Percentiles rank a stretch among this genome's conserved stretches.
Evolutionary conservation across 2,113 vertebrate species (phyloP).

Genomic region (Corapipo altera): DNA sequence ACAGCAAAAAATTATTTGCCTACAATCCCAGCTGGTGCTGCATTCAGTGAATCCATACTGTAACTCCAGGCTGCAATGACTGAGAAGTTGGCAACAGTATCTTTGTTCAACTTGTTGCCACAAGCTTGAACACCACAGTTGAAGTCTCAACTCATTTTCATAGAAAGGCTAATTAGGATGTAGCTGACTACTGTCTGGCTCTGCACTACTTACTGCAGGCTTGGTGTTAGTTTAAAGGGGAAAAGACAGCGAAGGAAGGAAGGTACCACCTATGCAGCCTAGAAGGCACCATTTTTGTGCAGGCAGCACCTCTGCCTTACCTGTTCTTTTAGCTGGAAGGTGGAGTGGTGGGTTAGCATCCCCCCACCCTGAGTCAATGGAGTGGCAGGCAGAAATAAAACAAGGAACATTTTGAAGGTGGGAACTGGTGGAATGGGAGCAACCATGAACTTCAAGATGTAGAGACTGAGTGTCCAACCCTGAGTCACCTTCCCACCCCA

Average conservation of each 20-base stretch:
- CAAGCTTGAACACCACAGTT: fast-evolving
- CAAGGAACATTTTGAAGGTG: constrained; percentile 31
- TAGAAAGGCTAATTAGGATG: background rate
- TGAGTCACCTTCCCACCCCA: background rate
- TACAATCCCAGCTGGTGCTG: background rate
- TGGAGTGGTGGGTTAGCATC: background rate
- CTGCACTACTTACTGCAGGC: background rate
- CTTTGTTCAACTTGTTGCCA: background rate
- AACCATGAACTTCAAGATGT: background rate
- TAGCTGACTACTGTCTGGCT: background rate
- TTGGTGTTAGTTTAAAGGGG: background rate
- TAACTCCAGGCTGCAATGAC: background rate
- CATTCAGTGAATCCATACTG: background rate
- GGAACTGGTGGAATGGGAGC: background rate
- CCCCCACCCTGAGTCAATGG: background rate
- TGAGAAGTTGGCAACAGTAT: background rate
- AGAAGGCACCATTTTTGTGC: background rate
- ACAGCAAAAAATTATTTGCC: background rate
- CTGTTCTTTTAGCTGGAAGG: constrained; percentile 50
- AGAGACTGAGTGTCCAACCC: background rate
- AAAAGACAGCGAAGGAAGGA: background rate
- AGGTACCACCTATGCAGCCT: background rate
- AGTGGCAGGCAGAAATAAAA: constrained; percentile 34
- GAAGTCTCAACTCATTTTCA: background rate
- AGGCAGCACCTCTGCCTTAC: constrained; percentile 43